Base-by-base conservation (phyloP, 2,113 vertebrate genomes). In the Pterocles burchelli region DNA sequence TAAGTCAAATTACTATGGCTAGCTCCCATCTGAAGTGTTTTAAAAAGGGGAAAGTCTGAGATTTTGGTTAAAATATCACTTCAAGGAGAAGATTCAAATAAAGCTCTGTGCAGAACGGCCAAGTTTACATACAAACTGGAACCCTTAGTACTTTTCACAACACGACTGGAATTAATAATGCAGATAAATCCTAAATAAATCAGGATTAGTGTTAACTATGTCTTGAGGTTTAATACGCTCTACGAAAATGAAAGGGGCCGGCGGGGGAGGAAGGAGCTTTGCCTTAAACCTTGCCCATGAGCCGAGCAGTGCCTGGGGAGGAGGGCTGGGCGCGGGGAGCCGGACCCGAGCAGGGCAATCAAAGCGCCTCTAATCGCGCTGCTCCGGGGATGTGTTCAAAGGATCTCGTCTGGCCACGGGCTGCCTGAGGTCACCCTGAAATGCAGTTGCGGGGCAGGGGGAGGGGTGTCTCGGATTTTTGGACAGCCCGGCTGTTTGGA, bases 171-270 rank as follows among this genome's bases (percentile, higher is more conserved):
- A 98, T 98, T 98, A 98, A 98, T 98, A 98, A 98, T 97, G 97
- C 94, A 98, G 98, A 98, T 98, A 98, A 98, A 98, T 96, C 97
- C 98, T 97, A 98, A 98, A 98, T 98, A 98, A 98, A 98, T 98
- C 98, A 96, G 98, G 98, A 98, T 98, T 98, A 98, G 98, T 97
- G 97, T 97, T 97, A 98, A 97, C 97, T 79, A 31, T 52, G 91
- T 98, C 98, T 98, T 98, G 97, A 98, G 98, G 97, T 98, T 98
- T 98, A 98, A 97, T 95, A 92, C 77, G 91, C 90, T 96, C 88
- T 41, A 95, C 31, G 95, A 97, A 97, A 98, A 98, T 97, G 97
- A 98, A 98, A 97, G 97, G 94, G 96, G 93, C 85, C 12, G 52
- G 82, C 43, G 70, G 96, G 96, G 95, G 95, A 91, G 85, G 90